A percentile compares a stretch with the other conserved stretches of the same genome.
phyloP scores from a whole-genome alignment of 1,140 invertebrate species.

The Meteorus sp. region DNA sequence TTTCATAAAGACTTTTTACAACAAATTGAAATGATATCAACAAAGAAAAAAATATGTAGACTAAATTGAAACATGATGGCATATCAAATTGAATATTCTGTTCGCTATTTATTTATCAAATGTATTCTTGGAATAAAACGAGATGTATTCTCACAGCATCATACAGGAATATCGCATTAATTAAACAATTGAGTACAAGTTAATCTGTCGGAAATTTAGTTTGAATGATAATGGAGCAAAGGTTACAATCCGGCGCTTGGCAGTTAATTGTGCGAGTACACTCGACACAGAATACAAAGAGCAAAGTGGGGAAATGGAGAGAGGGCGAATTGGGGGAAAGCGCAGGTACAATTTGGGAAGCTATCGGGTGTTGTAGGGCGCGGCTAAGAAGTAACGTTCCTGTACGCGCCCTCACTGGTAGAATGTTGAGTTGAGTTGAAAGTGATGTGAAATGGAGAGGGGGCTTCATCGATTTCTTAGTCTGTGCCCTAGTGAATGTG shows the following conservation, averaged over 20 bases:
- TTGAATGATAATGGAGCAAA: slow-evolving; percentile 8
- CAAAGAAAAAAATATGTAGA: too few species aligned
- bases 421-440: slow-evolving; percentile 6
- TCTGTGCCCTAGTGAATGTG: slow-evolving; percentile 52
- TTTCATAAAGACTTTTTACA: too few species aligned
- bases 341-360: slow-evolving; percentile 24
- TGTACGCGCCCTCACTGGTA: slow-evolving; percentile 22
- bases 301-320: neutral
- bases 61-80: too few species aligned
- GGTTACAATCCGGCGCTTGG: neutral
- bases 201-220: slow-evolving; percentile 10
- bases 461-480: slow-evolving; percentile 58
- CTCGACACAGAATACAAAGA: too few species aligned
- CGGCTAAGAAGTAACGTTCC: slow-evolving; percentile 45
- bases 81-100: too few species aligned
- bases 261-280: slow-evolving; percentile 5
- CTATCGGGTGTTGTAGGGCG: slow-evolving; percentile 35
- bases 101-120: too few species aligned
- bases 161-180: slow-evolving; percentile 2
- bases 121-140: too few species aligned
- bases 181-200: slow-evolving; percentile 15
- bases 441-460: slow-evolving; percentile 36
- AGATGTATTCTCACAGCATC: neutral
- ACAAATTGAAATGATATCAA: too few species aligned
- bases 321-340: neutral